Conservation (phyloP, 2,113 vertebrate genomes). For the Odontesthes bonariensis region DNA sequence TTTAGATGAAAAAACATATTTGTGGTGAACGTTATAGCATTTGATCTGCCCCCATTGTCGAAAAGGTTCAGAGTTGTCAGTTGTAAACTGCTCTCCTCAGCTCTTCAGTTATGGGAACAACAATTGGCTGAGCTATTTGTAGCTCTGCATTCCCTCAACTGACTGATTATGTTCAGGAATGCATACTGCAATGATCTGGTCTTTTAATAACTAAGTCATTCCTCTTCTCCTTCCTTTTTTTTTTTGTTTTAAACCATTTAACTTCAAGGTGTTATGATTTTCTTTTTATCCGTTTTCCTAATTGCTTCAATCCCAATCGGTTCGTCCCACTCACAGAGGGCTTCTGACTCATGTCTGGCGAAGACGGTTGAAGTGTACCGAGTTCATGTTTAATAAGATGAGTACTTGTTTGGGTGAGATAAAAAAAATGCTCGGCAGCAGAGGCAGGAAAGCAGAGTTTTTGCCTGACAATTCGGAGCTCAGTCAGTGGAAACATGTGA, state of each 20-base stretch:
- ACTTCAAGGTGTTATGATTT: constrained; percentile 3
- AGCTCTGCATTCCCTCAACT: constrained; percentile 55
- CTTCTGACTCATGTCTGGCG: neutral
- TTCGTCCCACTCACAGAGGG: constrained; percentile 21
- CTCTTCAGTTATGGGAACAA: constrained; percentile 68
- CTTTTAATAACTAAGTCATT: constrained; percentile 45
- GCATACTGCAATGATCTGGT: constrained; percentile 55
- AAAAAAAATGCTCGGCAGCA: constrained; percentile 22
- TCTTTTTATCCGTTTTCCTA: neutral
- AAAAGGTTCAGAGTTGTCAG: constrained; percentile 42
- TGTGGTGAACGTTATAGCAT: constrained; percentile 24
- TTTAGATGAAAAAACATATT: constrained; percentile 30
- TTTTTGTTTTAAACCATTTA: constrained; percentile 1
- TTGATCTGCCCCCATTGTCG: constrained; percentile 56
- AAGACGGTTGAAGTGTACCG: constrained; percentile 18
- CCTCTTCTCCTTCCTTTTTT: constrained; percentile 13
- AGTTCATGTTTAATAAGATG: constrained; percentile 45
- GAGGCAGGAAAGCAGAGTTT: constrained; percentile 19
- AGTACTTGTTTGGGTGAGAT: constrained; percentile 41
- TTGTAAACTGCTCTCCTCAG: constrained; percentile 71
- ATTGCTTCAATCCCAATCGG: neutral
- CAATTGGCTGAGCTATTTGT: constrained; percentile 69
- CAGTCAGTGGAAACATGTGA: constrained; percentile 60
- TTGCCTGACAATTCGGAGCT: constrained; percentile 36
- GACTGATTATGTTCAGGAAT: constrained; percentile 70